phyloP scores from a whole-genome alignment of 1,140 invertebrate species.

The Halyomorpha halys region DNA sequence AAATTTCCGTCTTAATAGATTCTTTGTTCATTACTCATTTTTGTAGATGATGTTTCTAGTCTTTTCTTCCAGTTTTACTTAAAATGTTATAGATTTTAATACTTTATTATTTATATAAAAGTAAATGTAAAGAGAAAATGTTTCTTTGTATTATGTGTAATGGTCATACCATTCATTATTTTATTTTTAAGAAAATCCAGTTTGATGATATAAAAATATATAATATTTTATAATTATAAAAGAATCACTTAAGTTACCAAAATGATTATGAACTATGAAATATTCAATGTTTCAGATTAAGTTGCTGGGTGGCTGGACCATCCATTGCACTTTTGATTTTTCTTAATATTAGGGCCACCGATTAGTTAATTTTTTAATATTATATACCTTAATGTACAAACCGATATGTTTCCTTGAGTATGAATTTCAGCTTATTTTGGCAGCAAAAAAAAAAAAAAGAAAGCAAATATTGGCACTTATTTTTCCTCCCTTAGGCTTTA shows the following conservation, averaged over 20 bases:
- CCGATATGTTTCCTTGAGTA: neutral
- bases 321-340: constrained; percentile 10
- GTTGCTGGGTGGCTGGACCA: constrained; percentile 14
- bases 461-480: too few species aligned
- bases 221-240: constrained; percentile 13
- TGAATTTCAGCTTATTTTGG: too few species aligned
- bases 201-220: neutral
- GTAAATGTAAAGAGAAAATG: neutral
- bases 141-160: constrained; percentile 4
- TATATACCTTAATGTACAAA: constrained; percentile 14
- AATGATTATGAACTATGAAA: constrained; percentile 8
- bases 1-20: constrained; percentile 20
- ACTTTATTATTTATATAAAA: constrained; percentile 1
- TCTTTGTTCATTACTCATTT: constrained; percentile 4
- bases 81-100: constrained; percentile 8
- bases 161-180: constrained; percentile 5
- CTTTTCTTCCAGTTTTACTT: constrained; percentile 9
- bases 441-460: too few species aligned
- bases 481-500: neutral
- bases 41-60: constrained; percentile 9
- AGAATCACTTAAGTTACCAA: constrained; percentile 10
- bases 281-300: neutral
- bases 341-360: constrained; percentile 9
- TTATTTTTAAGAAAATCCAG: constrained; percentile 9
- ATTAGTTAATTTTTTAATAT: neutral